Evolutionary conservation across 2,113 vertebrate genomes (phyloP), one percentile per base, ranked within the genome.

Genomic region (Spea multiplicata): DNA sequence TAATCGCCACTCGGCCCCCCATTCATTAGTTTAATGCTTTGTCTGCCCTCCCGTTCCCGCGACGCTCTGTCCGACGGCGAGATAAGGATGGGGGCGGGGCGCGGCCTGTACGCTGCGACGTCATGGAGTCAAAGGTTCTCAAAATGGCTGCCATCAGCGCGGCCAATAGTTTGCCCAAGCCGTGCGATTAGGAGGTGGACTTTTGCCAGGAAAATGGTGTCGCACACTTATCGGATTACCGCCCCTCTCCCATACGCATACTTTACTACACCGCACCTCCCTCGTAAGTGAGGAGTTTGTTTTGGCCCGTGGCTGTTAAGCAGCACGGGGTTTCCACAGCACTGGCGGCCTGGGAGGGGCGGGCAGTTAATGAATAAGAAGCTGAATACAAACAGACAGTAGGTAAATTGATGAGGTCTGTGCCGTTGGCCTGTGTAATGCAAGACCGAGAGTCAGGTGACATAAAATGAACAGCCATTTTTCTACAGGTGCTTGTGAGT

Each of bases 11-110:
- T 57, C 61, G 47, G n/a, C 10, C 62, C 76, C 76, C 76, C 76
- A 79, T 79, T 79, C 76, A 86, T 84, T 89, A 91, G 87, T 91
- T 88, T 87, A 88, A 86, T 85, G 93, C 93, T 94, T 94, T 94
- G 93, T 94, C 93, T 93, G 84, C 89, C 89, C 90, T 75, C 87
- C 88, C 82, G 84, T 89, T 86, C 85, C 78, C 86, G 88, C 88
- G 89, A 83, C 84, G 87, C 69, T 73, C 69, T 47, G 76, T 79
- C 76, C 76, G 69, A 79, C 76, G 48, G 69, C 76, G 59, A 71
- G 88, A 84, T 91, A 91, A 88, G 49, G n/a, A 89, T 88, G 89
- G 91, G 85, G 87, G 88, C 88, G 90, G 91, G 89, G 90, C 91
- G 90, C 57, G 91, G 85, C 91, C 89, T 88, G 83, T 76, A 84